Conservation (phyloP, 2,888 invertebrate species). For the Timema podura region DNA sequence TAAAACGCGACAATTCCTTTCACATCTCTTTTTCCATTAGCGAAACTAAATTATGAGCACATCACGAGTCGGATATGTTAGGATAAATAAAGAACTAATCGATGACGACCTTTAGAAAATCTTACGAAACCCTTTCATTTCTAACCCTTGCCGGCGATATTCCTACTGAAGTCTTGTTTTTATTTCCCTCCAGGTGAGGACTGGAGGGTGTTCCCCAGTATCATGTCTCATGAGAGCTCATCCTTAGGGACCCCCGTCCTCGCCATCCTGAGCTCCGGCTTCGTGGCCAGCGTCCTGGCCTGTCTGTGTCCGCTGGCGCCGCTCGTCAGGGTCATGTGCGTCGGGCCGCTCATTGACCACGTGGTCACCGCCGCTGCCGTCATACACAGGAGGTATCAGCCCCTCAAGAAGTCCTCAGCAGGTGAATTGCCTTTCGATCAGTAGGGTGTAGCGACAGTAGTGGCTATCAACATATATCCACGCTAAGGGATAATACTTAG, state of each 20-base stretch:
- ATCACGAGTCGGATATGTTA: no score
- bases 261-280: slow-evolving; percentile 60
- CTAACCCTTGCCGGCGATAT: no score
- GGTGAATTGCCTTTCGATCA: no score
- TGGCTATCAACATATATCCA: no score
- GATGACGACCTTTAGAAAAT: no score
- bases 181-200: slow-evolving; percentile 46
- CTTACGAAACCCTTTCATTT: no score
- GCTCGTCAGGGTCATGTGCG: slow-evolving; percentile 57
- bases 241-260: slow-evolving; percentile 59
- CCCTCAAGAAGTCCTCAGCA: slow-evolving; percentile 33
- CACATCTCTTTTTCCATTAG: no score
- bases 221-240: slow-evolving; percentile 56
- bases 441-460: no score
- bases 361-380: slow-evolving; percentile 50
- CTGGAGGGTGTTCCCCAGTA: slow-evolving; percentile 58
- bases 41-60: no score
- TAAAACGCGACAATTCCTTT: no score
- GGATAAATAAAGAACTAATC: no score
- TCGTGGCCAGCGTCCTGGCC: slow-evolving; percentile 58
- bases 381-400: slow-evolving; percentile 53
- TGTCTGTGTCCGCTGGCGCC: slow-evolving; percentile 60
- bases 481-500: no score
- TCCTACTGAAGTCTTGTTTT: background rate
- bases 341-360: slow-evolving; percentile 53